Conservation (phyloP, 2,113 vertebrate genomes). For the Stigmatopora argus region DNA sequence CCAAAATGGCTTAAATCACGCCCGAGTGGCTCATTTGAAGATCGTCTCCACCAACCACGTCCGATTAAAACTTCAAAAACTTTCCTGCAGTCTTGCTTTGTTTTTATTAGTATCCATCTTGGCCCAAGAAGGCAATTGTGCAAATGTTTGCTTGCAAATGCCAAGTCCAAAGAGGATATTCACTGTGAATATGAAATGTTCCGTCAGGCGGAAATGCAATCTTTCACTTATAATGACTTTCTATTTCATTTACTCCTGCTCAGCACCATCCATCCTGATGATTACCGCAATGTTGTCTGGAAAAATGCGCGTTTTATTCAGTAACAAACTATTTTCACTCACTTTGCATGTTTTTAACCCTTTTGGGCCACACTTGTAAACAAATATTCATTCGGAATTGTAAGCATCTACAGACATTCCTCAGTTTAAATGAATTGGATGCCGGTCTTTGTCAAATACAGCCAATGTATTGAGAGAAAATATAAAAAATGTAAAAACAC, state of each 20-base stretch:
- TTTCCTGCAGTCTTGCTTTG: not conserved
- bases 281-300: not conserved
- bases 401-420: too few relatives aligned
- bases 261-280: not conserved
- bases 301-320: not conserved
- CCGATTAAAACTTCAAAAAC: not conserved
- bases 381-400: too few relatives aligned
- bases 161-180: conserved; percentile 5
- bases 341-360: too few relatives aligned
- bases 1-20: not conserved
- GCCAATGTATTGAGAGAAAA: too few relatives aligned
- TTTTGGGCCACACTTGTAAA: too few relatives aligned
- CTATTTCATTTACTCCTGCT: conserved; percentile 6
- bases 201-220: conserved; percentile 1
- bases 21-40: not conserved
- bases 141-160: conserved; percentile 3
- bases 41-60: not conserved
- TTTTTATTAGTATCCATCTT: conserved; percentile 4
- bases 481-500: too few relatives aligned
- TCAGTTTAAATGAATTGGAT: too few relatives aligned
- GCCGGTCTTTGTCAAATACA: too few relatives aligned
- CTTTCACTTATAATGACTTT: conserved; percentile 6
- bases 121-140: conserved; percentile 5
- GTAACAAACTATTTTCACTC: not conserved
- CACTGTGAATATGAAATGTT: conserved; percentile 5